These are phyloP conservation scores for Phoeniculus purpureus DNA, from an alignment of 2,797 vertebrate species.

Conservation along the genomic window DNA sequence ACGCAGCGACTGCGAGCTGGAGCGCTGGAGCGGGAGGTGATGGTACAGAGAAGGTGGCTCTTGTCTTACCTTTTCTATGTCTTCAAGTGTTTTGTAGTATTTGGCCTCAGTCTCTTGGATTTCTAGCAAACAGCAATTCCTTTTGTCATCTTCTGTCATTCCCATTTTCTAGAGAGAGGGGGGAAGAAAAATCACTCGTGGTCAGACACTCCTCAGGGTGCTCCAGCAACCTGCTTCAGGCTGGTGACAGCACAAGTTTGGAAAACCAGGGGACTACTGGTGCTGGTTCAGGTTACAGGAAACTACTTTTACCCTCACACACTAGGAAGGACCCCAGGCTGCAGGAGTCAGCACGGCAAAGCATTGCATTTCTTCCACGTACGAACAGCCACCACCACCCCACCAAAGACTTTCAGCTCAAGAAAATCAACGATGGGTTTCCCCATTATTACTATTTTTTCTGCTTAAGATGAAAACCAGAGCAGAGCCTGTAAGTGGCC, in stretches of 20 bases:
- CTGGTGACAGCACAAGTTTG: not conserved
- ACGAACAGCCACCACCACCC: not conserved
- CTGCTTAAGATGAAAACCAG: not conserved
- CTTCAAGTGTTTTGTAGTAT: slow-evolving; percentile 97
- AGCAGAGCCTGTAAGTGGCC: not conserved
- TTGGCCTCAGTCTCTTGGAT: slow-evolving; percentile 97
- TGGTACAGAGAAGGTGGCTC: fast-evolving
- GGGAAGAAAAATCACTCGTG: fast-evolving
- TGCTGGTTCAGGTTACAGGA: not conserved
- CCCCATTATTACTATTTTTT: not conserved
- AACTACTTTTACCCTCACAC: not conserved
- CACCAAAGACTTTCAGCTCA: not conserved
- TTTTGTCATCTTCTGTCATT: slow-evolving; percentile 98
- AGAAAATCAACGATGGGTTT: not conserved
- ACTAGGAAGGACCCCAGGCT: not conserved
- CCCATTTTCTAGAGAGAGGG: slow-evolving; percentile 90
- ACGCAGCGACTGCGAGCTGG: fast-evolving
- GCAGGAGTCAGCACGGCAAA: not conserved
- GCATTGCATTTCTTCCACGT: not conserved
- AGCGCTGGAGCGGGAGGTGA: not conserved
- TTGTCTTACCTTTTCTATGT: slow-evolving; percentile 89
- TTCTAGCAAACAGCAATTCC: slow-evolving; percentile 95
- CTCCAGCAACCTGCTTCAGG: not conserved
- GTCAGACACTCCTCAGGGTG: not conserved
- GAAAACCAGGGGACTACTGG: not conserved